A percentile compares a stretch with the other conserved stretches of the same genome.
Conservation (phyloP, 2,113 vertebrate genomes). For the Rhabdomys dilectus region DNA sequence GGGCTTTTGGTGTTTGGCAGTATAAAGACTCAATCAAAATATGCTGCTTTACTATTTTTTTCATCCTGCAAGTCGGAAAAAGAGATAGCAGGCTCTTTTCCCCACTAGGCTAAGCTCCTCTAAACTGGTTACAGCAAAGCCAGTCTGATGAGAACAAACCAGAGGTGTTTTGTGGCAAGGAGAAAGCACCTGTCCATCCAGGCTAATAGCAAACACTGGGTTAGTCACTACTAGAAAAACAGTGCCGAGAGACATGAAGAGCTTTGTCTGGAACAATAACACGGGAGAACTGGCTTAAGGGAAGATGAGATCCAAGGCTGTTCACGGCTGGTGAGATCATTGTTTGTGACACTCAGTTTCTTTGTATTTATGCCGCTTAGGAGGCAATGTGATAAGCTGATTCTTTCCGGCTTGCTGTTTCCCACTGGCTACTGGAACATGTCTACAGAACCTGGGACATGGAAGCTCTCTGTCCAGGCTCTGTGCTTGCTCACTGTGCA, state of each 20-base stretch:
- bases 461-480: not conserved
- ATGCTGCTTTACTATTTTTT: slow-evolving; percentile 31
- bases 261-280: not conserved
- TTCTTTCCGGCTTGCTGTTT: not conserved
- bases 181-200: slow-evolving; percentile 58
- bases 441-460: not conserved
- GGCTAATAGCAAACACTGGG: not conserved
- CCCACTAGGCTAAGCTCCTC: not conserved
- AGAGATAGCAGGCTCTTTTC: slow-evolving; percentile 51
- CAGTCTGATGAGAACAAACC: slow-evolving; percentile 5
- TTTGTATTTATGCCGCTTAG: not conserved
- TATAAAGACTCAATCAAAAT: slow-evolving; percentile 53
- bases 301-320: not conserved
- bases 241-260: not conserved
- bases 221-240: not conserved
- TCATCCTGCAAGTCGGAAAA: slow-evolving; percentile 12
- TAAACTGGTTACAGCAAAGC: not conserved
- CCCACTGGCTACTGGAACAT: not conserved
- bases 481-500: not conserved
- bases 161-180: not conserved
- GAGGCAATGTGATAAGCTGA: not conserved
- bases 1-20: not conserved
- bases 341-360: slow-evolving; percentile 24
- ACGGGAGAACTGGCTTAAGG: slow-evolving; percentile 12
- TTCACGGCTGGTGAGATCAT: slow-evolving; percentile 7